A percentile compares a stretch with the other conserved stretches of the same genome.
These are phyloP conservation scores for Octonoba sinensis DNA, from an alignment of 2,888 invertebrate genomes.

Conservation along the genomic window DNA sequence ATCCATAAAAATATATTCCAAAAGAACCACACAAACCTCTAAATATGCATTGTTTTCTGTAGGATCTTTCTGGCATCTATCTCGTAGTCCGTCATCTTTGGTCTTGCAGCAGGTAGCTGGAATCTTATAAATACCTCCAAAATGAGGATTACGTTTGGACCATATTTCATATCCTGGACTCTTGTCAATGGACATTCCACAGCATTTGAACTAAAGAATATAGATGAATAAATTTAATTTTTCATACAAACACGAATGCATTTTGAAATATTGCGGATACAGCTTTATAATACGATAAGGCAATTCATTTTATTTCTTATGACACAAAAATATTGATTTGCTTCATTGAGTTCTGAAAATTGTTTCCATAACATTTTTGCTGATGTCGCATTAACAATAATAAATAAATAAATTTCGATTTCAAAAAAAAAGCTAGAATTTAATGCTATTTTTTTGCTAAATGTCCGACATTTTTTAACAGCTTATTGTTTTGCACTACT, in stretches of 20 bases:
- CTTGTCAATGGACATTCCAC: conserved; percentile 58
- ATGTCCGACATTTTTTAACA: no score
- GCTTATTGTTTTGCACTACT: no score
- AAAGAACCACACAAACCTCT: conserved; percentile 23
- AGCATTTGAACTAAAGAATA: conserved; percentile 54
- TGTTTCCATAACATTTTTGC: no score
- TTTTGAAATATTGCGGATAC: not conserved
- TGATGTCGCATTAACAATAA: no score
- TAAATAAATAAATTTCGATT: no score
- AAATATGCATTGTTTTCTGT: conserved; percentile 57
- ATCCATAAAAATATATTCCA: not conserved
- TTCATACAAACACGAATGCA: not conserved
- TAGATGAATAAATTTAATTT: not conserved
- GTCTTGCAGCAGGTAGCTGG: conserved; percentile 60
- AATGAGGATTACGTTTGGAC: conserved; percentile 56
- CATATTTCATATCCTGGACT: conserved; percentile 47
- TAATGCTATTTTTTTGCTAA: no score
- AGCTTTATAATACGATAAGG: no score
- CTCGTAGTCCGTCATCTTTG: conserved; percentile 44
- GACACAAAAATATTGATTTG: no score
- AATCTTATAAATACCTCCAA: conserved; percentile 38
- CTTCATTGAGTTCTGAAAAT: no score
- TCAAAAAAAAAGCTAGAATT: no score
- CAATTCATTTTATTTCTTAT: no score
- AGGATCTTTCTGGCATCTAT: conserved; percentile 52